Evolutionary conservation across 2,797 vertebrate species (phyloP), one percentile per base, ranked within the genome.

Genomic region (Pantherophis alleghaniensis): DNA sequence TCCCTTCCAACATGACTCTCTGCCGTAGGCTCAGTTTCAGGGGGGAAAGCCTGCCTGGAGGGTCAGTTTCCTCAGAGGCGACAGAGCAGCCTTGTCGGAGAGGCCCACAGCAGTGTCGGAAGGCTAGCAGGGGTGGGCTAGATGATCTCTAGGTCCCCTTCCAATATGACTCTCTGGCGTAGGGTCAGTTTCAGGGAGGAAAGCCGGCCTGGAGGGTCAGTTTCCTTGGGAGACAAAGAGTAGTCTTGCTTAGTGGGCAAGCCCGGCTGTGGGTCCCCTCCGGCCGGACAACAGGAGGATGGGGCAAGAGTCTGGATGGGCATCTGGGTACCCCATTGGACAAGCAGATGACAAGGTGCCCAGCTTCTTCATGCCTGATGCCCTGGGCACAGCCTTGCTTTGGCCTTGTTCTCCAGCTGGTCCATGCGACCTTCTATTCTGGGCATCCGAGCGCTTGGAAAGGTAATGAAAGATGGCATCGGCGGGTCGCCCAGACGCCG

Each of bases 401-500:
- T 74, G 74, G 74, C 74, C 74, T 42, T 79, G 74, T 42, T 42
- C 74, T 42, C 74, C 74, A 42, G 37, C 18, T 79, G 74, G 74
- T 79, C 74, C 74, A 11, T 79, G 74, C 37, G 3, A 22, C 18
- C 20, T 79, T 42, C 74, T 79, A 10, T 79, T 42, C 74, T 22
- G 74, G 74, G 74, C 74, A 79, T 22, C 3, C 69, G 0, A 20
- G 6, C 3, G 3, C 16, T 42, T 10, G 37, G 74, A 37, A 4
- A 22, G 74, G 69, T n/a, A 7, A 13, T 6, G 63, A 66, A 66
- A 79, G 32, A 79, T 79, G 74, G 18, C 37, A 74, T 37, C 2
- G 3, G 6, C 14, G 2, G 10, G n/a, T 2, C 4, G 2, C 4
- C n/a, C 57, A 4, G 57, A 5, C 57, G 2, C 16, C 59, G 7